A percentile compares a stretch with the other conserved stretches of the same genome.
phyloP scores from a whole-genome alignment of 2,113 vertebrate species.

The Tricholaema leucomelas region DNA sequence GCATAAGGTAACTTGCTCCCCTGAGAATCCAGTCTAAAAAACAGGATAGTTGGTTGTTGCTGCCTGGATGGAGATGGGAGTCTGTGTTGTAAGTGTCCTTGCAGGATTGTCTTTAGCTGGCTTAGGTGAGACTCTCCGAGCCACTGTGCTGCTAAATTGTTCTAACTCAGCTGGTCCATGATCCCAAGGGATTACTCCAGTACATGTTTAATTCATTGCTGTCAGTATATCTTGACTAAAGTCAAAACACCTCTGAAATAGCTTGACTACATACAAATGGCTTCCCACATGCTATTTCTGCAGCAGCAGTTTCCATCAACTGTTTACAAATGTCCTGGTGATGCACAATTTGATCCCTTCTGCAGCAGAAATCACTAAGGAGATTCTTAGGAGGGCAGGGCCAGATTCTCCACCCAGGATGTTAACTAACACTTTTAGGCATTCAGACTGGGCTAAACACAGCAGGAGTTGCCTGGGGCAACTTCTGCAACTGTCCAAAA shows the following conservation, averaged over 20 bases:
- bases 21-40: neutral
- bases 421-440: neutral
- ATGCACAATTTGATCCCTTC: neutral
- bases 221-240: neutral
- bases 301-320: neutral
- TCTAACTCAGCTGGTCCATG: neutral
- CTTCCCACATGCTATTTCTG: neutral
- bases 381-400: neutral
- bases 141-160: neutral
- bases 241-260: neutral
- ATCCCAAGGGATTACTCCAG: neutral
- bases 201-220: neutral
- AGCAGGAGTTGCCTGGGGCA: conserved; percentile 12
- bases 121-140: neutral
- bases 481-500: neutral
- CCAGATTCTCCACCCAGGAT: neutral
- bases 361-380: neutral
- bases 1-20: accelerated
- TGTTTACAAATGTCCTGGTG: neutral
- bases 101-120: neutral
- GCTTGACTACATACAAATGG: neutral
- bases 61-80: neutral
- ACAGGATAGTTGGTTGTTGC: neutral
- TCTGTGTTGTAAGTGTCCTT: neutral
- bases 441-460: neutral